phyloP scores from a whole-genome alignment of 1,140 invertebrate species.

The Drosophila littoralis region DNA sequence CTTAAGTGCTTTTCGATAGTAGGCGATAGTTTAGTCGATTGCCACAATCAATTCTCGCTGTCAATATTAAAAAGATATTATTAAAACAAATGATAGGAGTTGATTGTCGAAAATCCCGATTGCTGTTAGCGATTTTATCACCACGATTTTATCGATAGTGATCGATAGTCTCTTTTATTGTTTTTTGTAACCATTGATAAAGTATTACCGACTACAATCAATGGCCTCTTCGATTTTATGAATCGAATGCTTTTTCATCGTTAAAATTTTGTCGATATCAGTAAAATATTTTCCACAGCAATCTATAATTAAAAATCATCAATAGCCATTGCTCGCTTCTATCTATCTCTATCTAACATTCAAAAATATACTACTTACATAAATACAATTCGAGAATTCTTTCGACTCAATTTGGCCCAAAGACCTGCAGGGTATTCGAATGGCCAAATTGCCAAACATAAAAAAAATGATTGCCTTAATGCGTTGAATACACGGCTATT shows the following conservation, averaged over 20 bases:
- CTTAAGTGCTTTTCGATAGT: too few relatives aligned
- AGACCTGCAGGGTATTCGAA: conserved; percentile 33
- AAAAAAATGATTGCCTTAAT: conserved; percentile 40
- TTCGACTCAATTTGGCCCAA: not conserved
- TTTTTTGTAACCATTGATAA: too few relatives aligned
- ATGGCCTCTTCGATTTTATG: not conserved
- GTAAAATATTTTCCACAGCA: not conserved
- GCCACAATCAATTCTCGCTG: too few relatives aligned
- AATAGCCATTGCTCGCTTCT: not conserved
- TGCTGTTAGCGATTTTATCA: too few relatives aligned
- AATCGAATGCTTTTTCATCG: not conserved
- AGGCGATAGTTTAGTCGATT: too few relatives aligned
- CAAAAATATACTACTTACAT: not conserved
- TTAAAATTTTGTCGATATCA: not conserved
- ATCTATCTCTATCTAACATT: not conserved
- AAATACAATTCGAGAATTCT: not conserved
- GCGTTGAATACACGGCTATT: conserved; percentile 24
- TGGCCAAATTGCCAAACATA: conserved; percentile 27
- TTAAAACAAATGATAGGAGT: too few relatives aligned
- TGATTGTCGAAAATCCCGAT: too few relatives aligned
- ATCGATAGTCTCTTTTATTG: not conserved
- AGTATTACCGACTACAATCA: too few relatives aligned
- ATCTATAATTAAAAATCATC: not conserved
- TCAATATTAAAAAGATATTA: too few relatives aligned
- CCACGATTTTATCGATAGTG: too few relatives aligned